Evolutionary conservation across 2,113 vertebrate species (phyloP).

Genomic region (Phasianus colchicus): DNA sequence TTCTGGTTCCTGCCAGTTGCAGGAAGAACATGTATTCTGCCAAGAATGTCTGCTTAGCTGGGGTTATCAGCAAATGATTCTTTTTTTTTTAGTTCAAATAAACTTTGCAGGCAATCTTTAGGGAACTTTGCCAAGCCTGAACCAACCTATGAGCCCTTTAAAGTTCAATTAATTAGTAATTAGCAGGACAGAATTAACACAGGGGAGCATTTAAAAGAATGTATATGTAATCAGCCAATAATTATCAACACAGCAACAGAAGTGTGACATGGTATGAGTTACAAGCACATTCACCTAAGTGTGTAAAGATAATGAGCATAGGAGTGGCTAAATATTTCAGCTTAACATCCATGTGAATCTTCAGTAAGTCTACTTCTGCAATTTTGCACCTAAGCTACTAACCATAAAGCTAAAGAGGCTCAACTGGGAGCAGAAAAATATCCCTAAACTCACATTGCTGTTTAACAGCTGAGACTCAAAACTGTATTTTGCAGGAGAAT

Average conservation of each 20-base stretch:
- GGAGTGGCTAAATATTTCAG: conserved; percentile 3
- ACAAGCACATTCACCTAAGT: not conserved
- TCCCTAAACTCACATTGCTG: not conserved
- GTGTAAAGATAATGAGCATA: not conserved
- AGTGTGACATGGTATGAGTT: not conserved
- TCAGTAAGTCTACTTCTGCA: not conserved
- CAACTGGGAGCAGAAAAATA: not conserved
- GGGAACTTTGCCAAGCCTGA: conserved; percentile 17
- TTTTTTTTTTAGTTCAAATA: not conserved
- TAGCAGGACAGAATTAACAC: conserved; percentile 43
- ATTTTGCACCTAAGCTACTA: not conserved
- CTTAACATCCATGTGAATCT: not conserved
- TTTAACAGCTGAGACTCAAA: not conserved
- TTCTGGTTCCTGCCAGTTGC: not conserved
- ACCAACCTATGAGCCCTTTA: conserved; percentile 13
- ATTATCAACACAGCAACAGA: conserved; percentile 20
- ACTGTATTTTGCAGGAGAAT: not conserved
- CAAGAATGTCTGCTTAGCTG: not conserved
- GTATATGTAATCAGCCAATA: conserved; percentile 35
- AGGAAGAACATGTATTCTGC: not conserved
- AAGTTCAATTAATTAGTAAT: conserved; percentile 51
- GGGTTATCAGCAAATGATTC: not conserved
- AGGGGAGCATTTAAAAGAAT: conserved; percentile 18
- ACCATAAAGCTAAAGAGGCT: not conserved
- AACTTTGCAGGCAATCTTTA: conserved; percentile 28